Evolutionary conservation across 1,140 invertebrate genomes (phyloP), one percentile per base, ranked within the genome.

Genomic region (Mya arenaria): DNA sequence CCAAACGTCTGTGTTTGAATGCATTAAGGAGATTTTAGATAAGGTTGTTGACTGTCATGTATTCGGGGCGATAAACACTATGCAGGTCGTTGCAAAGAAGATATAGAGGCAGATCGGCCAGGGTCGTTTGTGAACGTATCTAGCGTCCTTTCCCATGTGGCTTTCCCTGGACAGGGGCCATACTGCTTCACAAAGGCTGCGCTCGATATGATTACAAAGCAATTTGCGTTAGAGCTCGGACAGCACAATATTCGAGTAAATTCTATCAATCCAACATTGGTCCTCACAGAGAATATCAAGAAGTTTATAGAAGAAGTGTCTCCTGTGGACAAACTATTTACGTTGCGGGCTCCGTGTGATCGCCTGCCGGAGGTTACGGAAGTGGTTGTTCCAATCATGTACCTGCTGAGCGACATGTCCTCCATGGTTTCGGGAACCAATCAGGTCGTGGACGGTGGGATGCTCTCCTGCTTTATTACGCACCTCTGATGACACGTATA

Each of bases 81-180:
- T 96, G 28, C 78, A 92, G 86, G 82, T 91, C 83, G 94, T 97
- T 78, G 95, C 95, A 36, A 94, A 94, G 86, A 93, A 95, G 86
- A 95, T 97, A 95, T 97, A 23, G 91, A 94, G 60, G 93, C 95
- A 28, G 79, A 82, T 88, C 93, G 92, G 55, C 93, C 94, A 55
- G 96, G 97, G 41, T 94, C 95, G 37, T 97, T 98, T 84, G 97
- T 98, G 0, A 98, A 98, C 90, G 91, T 98, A 19, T 98, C 97
- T 0, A 97, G 97, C 3, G 95, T 97, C 89, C 91, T 90, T 23
- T 89, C 94, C 0, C 85, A 95, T 85, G 94, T 94, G 41, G 96
- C 96, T 25, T 90, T 98, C 25, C 91, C 92, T 44, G 95, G 97
- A 86, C 97, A 97, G 90, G 88, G 95, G 0, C 94, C 95, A n/a